Percentiles rank a stretch among this genome's conserved stretches.
Evolutionary conservation across 2,113 vertebrate genomes (phyloP).

Genomic region (Triplophysa rosa): DNA sequence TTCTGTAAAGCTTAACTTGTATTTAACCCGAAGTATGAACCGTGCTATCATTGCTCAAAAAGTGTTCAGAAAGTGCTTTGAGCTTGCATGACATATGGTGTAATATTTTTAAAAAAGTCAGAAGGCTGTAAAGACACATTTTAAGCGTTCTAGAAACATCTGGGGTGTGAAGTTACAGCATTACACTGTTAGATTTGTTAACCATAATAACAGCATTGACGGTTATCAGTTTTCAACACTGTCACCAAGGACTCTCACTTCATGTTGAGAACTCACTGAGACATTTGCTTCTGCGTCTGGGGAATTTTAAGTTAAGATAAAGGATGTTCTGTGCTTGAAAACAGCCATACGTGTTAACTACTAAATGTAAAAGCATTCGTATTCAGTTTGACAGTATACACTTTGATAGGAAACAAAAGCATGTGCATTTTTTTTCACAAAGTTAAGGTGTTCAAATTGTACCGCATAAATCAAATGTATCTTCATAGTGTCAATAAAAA

Average conservation of each 20-base stretch:
- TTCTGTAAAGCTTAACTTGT: neutral
- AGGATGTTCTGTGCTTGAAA: conserved; percentile 14
- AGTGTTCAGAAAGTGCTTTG: conserved; percentile 33
- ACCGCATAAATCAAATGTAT: too few species aligned
- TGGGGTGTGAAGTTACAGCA: conserved; percentile 63
- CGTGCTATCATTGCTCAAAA: conserved; percentile 26
- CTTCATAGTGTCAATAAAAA: conserved; percentile 55
- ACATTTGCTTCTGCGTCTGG: conserved; percentile 26
- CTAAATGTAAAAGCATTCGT: conserved; percentile 50
- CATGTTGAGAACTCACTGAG: neutral
- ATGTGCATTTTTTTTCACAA: too few species aligned
- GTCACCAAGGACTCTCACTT: neutral
- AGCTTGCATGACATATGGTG: conserved; percentile 21
- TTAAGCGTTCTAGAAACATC: conserved; percentile 58
- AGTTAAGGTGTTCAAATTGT: too few species aligned
- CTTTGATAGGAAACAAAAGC: neutral
- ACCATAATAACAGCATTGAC: conserved; percentile 58
- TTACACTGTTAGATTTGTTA: conserved; percentile 67
- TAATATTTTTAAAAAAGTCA: conserved; percentile 21
- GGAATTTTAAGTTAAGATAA: conserved; percentile 43
- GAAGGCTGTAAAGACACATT: conserved; percentile 32
- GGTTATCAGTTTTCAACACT: conserved; percentile 11
- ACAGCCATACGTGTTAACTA: neutral
- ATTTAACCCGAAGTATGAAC: conserved; percentile 2
- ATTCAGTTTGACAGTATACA: neutral